These are phyloP conservation scores for Pseudomyrmex cubaensis DNA, from an alignment of 1,140 invertebrate species.

Conservation along the genomic window DNA sequence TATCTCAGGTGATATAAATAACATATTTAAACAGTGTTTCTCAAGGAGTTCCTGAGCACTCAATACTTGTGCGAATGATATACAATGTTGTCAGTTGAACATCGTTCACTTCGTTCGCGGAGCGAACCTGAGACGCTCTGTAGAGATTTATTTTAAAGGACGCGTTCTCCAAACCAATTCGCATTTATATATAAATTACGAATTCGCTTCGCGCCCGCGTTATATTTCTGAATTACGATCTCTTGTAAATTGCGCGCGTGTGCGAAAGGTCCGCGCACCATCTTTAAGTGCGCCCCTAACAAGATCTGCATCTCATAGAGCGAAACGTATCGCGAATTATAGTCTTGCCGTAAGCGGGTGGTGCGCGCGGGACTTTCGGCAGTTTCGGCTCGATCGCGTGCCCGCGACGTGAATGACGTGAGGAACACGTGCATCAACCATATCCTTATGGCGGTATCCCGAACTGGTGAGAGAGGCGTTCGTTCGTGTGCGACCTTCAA, in stretches of 20 bases:
- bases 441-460: background rate
- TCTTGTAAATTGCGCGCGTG: background rate
- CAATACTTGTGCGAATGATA: no score
- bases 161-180: background rate
- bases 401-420: conserved; percentile 19
- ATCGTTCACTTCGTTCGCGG: background rate
- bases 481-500: conserved; percentile 77
- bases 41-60: no score
- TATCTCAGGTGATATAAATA: background rate
- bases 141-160: background rate
- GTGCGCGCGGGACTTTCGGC: no score
- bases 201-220: no score
- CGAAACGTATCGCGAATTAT: conserved; percentile 14
- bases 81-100: no score
- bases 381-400: no score
- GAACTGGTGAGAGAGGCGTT: conserved; percentile 32
- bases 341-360: background rate
- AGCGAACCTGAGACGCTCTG: background rate
- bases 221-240: conserved; percentile 11
- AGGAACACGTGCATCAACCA: conserved; percentile 66
- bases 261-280: background rate
- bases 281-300: background rate
- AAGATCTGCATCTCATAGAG: no score
- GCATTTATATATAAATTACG: conserved; percentile 1
- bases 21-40: background rate